A percentile compares a stretch with the other conserved stretches of the same genome.
Evolutionary conservation across 2,797 vertebrate species (phyloP).

Genomic region (Limnodromus scolopaceus): DNA sequence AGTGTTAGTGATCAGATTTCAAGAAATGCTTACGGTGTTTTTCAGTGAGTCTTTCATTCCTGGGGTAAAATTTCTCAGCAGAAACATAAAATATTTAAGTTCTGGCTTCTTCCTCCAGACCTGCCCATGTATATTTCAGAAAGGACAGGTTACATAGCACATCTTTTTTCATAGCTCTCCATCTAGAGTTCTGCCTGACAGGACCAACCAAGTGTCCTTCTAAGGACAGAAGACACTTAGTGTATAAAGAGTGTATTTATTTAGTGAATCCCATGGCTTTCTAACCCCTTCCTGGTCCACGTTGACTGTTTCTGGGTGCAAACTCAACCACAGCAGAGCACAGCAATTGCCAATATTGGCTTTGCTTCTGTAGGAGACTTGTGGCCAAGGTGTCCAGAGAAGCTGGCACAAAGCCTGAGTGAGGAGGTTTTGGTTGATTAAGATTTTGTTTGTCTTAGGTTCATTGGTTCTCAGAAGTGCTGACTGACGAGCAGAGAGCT

Average conservation of each 20-base stretch:
- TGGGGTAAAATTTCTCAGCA: background rate
- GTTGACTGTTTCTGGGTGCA: background rate
- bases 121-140: background rate
- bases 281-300: background rate
- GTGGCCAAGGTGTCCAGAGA: background rate
- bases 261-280: background rate
- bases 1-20: background rate
- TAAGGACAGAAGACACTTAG: background rate
- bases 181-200: background rate
- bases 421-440: background rate
- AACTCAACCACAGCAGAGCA: background rate
- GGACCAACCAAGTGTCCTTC: background rate
- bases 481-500: background rate
- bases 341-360: background rate
- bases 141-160: background rate
- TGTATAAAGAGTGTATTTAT: background rate
- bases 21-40: background rate
- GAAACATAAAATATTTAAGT: background rate
- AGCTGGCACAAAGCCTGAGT: background rate
- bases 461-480: background rate
- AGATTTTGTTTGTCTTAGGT: background rate
- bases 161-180: background rate
- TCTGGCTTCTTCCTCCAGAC: background rate
- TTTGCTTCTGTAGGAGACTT: background rate
- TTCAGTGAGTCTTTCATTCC: background rate